A percentile compares a stretch with the other conserved stretches of the same genome.
phyloP scores from a whole-genome alignment of 2,113 vertebrate species.

The Gallinago paraguaiae region DNA sequence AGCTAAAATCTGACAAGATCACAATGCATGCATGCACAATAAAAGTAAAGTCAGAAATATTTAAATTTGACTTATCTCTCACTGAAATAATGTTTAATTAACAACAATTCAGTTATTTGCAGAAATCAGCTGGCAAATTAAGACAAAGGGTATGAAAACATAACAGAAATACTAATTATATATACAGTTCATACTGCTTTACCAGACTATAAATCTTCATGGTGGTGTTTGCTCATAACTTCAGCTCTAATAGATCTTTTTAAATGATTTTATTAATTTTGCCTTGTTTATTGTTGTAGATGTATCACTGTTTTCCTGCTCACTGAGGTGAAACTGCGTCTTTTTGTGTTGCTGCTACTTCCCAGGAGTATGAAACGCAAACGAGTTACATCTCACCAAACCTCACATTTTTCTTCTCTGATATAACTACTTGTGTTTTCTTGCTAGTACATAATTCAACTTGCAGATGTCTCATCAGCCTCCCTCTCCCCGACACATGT shows the following conservation, averaged over 20 bases:
- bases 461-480: neutral
- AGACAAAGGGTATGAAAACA: neutral
- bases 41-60: neutral
- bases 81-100: neutral
- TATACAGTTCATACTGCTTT: neutral
- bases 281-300: neutral
- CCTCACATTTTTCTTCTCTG: neutral
- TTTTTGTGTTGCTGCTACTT: neutral
- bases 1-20: neutral
- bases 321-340: neutral
- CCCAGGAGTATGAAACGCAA: neutral
- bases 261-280: neutral
- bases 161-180: neutral
- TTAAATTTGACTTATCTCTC: neutral
- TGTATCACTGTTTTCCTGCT: neutral
- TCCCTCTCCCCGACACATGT: slow-evolving; percentile 2
- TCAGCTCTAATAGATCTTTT: neutral
- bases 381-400: slow-evolving; percentile 1
- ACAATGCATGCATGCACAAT: neutral
- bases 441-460: slow-evolving; percentile 25
- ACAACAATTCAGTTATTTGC: neutral
- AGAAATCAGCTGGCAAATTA: neutral
- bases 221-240: neutral
- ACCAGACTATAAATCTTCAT: neutral
- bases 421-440: neutral